Base-by-base conservation (phyloP, 2,797 vertebrate species). In the Phrynocephalus forsythii region DNA sequence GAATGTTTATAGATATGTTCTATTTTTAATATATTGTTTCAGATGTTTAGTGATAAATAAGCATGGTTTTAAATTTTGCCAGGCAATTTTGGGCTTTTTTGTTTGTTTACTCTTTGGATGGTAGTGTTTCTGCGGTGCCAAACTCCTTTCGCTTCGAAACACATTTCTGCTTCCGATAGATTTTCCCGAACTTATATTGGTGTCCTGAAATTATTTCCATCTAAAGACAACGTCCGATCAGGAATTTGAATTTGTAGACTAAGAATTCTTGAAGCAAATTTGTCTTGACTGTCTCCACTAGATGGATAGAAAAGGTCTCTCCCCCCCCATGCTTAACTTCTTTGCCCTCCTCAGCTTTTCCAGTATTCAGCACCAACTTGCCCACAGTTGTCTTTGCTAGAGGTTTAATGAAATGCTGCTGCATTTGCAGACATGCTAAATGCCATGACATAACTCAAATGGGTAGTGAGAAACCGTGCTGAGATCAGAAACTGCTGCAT, bases 11-110 rank as follows among this genome's bases (percentile, higher is more conserved):
- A 91, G 81, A 18, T 91, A 86, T 73, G 91, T 94, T 86, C 86
- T 92, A 86, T 91, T 88, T 87, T 72, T 88, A 82, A 63, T 85
- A 68, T 88, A 75, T 92, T 94, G 89, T 93, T 95, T 94, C 92
- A 92, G 92, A 90, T 93, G 94, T 95, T 95, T 89, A 1, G 73
- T 90, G 91, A 95, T 94, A 93, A 91, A 91, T 92, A 83, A 63
- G 87, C 69, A 87, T 91, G 92, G 56, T 52, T 85, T 86, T 87
- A 89, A 95, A 91, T 94, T 93, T 92, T 91, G 90, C 90, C 91
- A 88, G 79, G 33, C 92, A 94, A 91, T 95, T 95, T 94, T 94
- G 94, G 94, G 93, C 95, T 95, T 96, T 95, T 96, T 94, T 93
- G 95, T 95, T 96, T 95, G 85, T 96, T 96, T 95, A 92, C 91